Conservation (phyloP, 2,888 invertebrate genomes). For the Dasysyrphus tricinctus region DNA sequence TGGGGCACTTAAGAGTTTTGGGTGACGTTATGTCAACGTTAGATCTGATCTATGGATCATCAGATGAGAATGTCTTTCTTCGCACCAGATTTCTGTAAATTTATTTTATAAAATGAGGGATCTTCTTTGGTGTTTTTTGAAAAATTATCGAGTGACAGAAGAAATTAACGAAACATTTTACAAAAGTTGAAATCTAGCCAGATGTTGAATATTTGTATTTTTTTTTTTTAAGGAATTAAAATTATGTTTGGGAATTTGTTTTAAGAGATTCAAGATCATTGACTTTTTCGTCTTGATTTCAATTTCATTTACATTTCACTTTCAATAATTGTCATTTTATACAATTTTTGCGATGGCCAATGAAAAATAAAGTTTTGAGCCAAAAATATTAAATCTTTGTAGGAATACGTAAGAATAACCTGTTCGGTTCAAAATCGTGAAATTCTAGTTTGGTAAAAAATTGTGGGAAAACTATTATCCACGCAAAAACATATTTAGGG, state of each 20-base stretch:
- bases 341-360: constrained; percentile 17
- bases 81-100: background rate
- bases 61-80: constrained; percentile 55
- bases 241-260: constrained; percentile 5
- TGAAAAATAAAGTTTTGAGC: background rate
- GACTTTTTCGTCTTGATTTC: constrained; percentile 40
- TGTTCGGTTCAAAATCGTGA: no score
- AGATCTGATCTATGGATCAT: constrained; percentile 42
- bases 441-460: no score
- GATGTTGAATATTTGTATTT: constrained; percentile 34
- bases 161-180: constrained; percentile 33
- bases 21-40: constrained; percentile 62
- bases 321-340: constrained; percentile 43
- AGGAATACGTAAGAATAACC: no score
- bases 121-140: constrained; percentile 24
- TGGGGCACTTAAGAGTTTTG: constrained; percentile 55
- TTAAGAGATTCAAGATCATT: constrained; percentile 67
- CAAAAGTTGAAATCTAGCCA: constrained; percentile 46
- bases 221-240: constrained; percentile 21
- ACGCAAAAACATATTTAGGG: no score
- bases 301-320: constrained; percentile 55
- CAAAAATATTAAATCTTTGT: background rate
- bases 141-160: constrained; percentile 31
- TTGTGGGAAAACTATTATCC: no score
- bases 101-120: constrained; percentile 16